phyloP scores from a whole-genome alignment of 2,113 vertebrate species.

The Callochromis pleurospilus region DNA sequence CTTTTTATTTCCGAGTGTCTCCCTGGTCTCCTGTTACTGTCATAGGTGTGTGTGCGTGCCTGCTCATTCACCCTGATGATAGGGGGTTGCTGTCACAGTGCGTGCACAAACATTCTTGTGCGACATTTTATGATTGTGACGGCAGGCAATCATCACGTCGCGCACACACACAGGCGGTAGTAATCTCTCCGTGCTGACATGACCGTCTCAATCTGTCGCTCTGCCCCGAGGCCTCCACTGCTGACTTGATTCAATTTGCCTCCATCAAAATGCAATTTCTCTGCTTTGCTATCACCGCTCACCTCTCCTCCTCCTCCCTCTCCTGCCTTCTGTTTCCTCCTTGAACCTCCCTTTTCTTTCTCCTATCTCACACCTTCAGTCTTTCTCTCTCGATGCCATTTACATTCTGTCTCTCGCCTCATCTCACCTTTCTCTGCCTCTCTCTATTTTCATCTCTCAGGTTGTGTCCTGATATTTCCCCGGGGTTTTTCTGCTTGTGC shows the following conservation, averaged over 20 bases:
- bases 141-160: constrained; percentile 1
- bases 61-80: background rate
- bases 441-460: background rate
- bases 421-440: background rate
- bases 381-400: background rate
- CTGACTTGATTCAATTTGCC: constrained; percentile 52
- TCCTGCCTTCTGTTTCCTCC: background rate
- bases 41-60: background rate
- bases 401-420: background rate
- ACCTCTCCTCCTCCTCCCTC: background rate
- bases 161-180: constrained; percentile 2
- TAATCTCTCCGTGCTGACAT: constrained; percentile 32
- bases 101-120: background rate
- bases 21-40: background rate
- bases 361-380: background rate
- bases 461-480: constrained; percentile 34
- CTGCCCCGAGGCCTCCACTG: constrained; percentile 23
- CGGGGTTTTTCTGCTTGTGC: background rate
- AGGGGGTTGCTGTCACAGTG: background rate
- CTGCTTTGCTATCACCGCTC: background rate
- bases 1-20: background rate
- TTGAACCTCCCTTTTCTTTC: background rate
- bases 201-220: constrained; percentile 38
- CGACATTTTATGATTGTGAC: background rate
- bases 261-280: constrained; percentile 60